Conservation (phyloP, 2,888 invertebrate species). For the Poecilus cupreus region DNA sequence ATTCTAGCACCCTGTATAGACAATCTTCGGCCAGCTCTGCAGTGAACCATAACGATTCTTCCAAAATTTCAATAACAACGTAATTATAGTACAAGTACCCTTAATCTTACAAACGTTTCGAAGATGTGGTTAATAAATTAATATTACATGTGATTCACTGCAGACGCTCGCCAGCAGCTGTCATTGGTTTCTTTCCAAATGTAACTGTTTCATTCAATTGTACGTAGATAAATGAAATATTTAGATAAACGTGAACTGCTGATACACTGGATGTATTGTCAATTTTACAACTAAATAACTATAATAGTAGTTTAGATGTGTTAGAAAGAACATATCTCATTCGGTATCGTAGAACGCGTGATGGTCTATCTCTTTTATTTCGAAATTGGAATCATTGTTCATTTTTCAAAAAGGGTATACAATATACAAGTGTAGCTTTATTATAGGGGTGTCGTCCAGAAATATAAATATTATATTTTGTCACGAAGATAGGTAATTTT, state of each 20-base stretch:
- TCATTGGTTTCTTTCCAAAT: slow-evolving; percentile 18
- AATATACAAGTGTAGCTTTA: slow-evolving; percentile 27
- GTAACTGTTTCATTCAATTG: slow-evolving; percentile 5
- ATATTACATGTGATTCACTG: slow-evolving; percentile 3
- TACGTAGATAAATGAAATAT: slow-evolving; percentile 1
- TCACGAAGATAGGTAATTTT: background rate
- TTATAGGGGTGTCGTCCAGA: slow-evolving; percentile 4
- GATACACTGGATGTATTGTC: slow-evolving; percentile 54
- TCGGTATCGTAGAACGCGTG: slow-evolving; percentile 48
- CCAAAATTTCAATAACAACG: slow-evolving; percentile 27
- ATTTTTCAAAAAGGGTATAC: slow-evolving; percentile 30
- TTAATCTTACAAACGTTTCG: background rate
- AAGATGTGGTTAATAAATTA: background rate
- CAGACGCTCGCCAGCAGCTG: slow-evolving; percentile 1
- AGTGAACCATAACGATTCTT: slow-evolving; percentile 24
- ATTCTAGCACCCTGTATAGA: slow-evolving; percentile 55
- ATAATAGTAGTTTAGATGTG: slow-evolving; percentile 49
- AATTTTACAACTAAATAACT: slow-evolving; percentile 48
- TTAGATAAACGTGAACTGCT: slow-evolving; percentile 42
- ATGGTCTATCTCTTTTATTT: slow-evolving; percentile 35
- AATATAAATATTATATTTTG: slow-evolving; percentile 11
- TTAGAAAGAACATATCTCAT: slow-evolving; percentile 54
- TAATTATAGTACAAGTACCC: slow-evolving; percentile 24
- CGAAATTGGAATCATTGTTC: background rate
- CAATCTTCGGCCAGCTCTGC: background rate